Evolutionary conservation across 2,888 invertebrate genomes (phyloP), one percentile per base, ranked within the genome.

Genomic region (Lochmaea capreae): DNA sequence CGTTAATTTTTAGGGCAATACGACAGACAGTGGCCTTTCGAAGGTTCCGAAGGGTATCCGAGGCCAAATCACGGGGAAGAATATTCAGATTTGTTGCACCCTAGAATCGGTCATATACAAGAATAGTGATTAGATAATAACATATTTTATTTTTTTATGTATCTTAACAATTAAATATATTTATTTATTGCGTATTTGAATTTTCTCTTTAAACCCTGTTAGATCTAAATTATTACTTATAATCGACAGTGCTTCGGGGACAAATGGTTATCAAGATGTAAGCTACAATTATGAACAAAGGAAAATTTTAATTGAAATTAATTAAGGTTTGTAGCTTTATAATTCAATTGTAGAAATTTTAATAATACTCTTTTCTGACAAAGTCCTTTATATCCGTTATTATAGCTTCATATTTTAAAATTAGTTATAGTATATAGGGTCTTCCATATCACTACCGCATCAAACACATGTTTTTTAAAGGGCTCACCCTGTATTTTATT

Each of bases 1-100:
- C 49, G 43, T 75, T 73, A 52, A 75, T 79, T 85, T 85, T 80
- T 77, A 86, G 86, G 83, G 83, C 82, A 83, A 73, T 84, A 85
- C 74, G 85, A 86, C 74, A 80, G 86, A 71, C 82, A 83, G 71
- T 84, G 83, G 83, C 82, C 82, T 54, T 78, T 80, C 62, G 82
- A 81, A 16, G 79, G 65, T 49, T 43, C 54, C 16, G 72, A 73
- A 54, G 74, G 71, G 43, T 62, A 57, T 16, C 12, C 16, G 12
- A 9, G 54, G 22, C 67, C 65, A 22, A 70, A 62, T 63, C 71
- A 71, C 46, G 74, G 61, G 11, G 73, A 74, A 39, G 67, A 63
- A 49, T 73, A 71, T 42, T 43, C 59, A 8, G 76, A 78, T 59
- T 57, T 67, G 57, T 70, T 77, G 39, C 77, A 78, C 72, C 77